phyloP scores from a whole-genome alignment of 2,797 vertebrate species.

The Crocidura indochinensis region DNA sequence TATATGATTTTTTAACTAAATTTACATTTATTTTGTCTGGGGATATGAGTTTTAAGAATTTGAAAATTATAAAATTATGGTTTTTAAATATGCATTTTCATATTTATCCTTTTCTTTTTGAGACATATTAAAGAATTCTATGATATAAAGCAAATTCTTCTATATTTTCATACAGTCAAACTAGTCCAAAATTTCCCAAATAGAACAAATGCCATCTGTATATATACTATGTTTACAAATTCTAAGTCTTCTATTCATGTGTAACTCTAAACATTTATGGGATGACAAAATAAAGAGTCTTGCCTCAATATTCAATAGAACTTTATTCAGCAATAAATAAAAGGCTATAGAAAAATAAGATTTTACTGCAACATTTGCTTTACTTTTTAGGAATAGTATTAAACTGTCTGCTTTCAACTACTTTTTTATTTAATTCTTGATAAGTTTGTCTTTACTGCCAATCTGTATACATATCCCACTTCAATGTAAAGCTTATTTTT shows the following conservation, averaged over 20 bases:
- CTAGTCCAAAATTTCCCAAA: not conserved
- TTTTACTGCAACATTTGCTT: not conserved
- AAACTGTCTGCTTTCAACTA: not conserved
- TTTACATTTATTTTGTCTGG: too few relatives aligned
- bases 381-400: not conserved
- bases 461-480: not conserved
- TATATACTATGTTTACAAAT: not conserved
- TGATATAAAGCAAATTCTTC: not conserved
- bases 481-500: not conserved
- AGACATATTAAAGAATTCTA: not conserved
- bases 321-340: not conserved
- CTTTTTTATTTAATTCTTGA: not conserved
- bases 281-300: not conserved
- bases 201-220: not conserved
- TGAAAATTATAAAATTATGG: constrained; percentile 3
- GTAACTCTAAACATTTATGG: not conserved
- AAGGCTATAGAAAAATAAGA: not conserved
- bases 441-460: not conserved
- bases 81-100: not conserved
- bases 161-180: not conserved
- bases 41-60: not conserved
- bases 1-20: too few relatives aligned
- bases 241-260: not conserved
- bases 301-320: not conserved
- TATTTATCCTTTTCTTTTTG: not conserved